These are phyloP conservation scores for Neotoxoptera formosana DNA, from an alignment of 1,140 invertebrate species.

Conservation along the genomic window DNA sequence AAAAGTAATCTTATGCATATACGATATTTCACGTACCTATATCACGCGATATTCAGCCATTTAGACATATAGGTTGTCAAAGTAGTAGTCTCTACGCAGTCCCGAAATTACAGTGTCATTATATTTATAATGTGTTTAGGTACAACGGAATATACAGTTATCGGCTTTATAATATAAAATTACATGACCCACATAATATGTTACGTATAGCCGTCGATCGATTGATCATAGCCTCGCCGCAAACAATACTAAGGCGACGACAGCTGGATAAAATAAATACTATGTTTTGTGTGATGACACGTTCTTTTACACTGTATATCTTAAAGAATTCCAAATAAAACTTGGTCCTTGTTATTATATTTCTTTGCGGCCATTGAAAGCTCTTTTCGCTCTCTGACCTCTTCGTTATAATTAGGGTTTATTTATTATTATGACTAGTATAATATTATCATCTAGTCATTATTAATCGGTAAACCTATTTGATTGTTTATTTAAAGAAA, in stretches of 20 bases:
- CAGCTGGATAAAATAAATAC: too few relatives aligned
- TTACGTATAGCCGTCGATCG: neutral
- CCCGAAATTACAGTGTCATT: neutral
- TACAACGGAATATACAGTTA: neutral
- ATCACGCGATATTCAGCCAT: neutral
- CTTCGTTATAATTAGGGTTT: neutral
- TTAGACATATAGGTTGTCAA: neutral
- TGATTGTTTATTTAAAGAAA: neutral
- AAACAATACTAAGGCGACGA: neutral
- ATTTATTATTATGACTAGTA: neutral
- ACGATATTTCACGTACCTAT: neutral
- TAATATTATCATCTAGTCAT: neutral
- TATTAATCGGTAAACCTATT: neutral
- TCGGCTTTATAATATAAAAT: neutral
- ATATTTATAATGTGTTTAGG: constrained; percentile 15
- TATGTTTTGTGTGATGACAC: neutral
- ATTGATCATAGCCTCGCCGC: neutral
- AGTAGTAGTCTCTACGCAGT: neutral
- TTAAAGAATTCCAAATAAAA: neutral
- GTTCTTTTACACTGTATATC: neutral
- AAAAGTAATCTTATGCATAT: too few relatives aligned
- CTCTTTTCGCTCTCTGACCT: neutral
- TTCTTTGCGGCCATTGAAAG: neutral
- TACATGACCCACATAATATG: neutral
- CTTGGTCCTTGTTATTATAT: neutral